These are phyloP conservation scores for Yasuhikotakia modesta DNA, from an alignment of 2,797 vertebrate species.

Conservation along the genomic window DNA sequence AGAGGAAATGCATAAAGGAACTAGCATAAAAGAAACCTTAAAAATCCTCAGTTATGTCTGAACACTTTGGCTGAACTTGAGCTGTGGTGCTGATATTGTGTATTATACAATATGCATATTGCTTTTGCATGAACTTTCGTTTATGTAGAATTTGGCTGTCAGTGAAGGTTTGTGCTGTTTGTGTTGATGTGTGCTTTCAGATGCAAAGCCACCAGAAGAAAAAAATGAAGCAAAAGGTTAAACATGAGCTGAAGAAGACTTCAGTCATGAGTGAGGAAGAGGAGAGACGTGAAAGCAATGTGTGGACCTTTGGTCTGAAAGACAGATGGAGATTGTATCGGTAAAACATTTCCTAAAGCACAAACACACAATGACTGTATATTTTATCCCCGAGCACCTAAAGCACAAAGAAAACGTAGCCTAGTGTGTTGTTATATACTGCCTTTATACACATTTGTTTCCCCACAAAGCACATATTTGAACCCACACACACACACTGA, in stretches of 20 bases:
- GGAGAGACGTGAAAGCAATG: constrained; percentile 69
- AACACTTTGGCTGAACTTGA: too few species aligned
- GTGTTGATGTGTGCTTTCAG: constrained; percentile 64
- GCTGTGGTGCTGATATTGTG: too few species aligned
- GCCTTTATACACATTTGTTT: too few species aligned
- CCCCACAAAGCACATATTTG: too few species aligned
- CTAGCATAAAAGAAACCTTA: too few species aligned
- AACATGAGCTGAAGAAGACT: constrained; percentile 76
- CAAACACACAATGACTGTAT: neutral
- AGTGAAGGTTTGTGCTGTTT: neutral
- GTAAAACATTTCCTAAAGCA: constrained; percentile 66
- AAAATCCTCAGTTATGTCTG: too few species aligned
- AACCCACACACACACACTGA: neutral
- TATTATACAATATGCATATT: too few species aligned
- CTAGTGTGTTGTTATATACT: too few species aligned
- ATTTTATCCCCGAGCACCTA: too few species aligned
- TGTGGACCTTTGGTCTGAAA: constrained; percentile 80
- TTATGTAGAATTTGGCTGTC: neutral
- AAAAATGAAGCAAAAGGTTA: constrained; percentile 80
- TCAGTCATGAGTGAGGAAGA: constrained; percentile 78
- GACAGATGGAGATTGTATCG: constrained; percentile 91
- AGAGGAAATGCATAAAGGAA: too few species aligned
- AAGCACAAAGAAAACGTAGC: too few species aligned
- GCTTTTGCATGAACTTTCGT: too few species aligned
- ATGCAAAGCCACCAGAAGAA: constrained; percentile 76